Conservation (phyloP, 2,888 invertebrate genomes). For the Hymenopus coronatus region DNA sequence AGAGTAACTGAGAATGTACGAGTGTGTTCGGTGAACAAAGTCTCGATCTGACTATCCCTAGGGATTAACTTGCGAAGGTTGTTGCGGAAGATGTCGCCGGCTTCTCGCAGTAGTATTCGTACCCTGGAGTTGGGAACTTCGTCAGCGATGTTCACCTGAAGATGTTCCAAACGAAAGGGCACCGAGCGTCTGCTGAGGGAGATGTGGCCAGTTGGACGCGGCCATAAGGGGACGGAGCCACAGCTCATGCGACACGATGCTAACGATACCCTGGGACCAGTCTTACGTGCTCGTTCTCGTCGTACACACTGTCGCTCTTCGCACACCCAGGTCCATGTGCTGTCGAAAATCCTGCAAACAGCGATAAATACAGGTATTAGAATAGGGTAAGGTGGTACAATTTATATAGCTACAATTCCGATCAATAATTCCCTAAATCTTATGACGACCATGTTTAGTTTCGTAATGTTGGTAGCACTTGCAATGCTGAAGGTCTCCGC, state of each 20-base stretch:
- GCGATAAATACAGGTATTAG: neutral
- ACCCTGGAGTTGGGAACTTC: neutral
- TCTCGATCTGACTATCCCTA: neutral
- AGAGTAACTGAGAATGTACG: neutral
- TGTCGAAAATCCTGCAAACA: slow-evolving; percentile 42
- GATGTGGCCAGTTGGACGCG: slow-evolving; percentile 62
- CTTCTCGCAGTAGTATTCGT: slow-evolving; percentile 49
- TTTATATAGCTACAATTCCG: too few relatives aligned
- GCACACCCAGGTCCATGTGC: slow-evolving; percentile 76
- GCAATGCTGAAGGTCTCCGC: too few relatives aligned
- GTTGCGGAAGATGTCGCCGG: slow-evolving; percentile 52
- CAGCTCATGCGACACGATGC: slow-evolving; percentile 77
- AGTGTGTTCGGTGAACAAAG: neutral
- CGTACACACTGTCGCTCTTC: slow-evolving; percentile 66
- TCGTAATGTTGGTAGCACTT: too few relatives aligned
- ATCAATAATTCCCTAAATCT: too few relatives aligned
- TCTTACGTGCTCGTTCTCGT: slow-evolving; percentile 45
- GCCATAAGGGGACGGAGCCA: slow-evolving; percentile 73
- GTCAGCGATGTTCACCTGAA: neutral
- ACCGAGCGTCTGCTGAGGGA: neutral
- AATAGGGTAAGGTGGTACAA: neutral
- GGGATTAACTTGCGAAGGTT: slow-evolving; percentile 40
- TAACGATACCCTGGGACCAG: slow-evolving; percentile 49
- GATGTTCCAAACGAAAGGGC: slow-evolving; percentile 38
- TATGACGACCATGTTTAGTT: too few relatives aligned